Base-by-base conservation (phyloP, 1,140 invertebrate species). In the Drosophila tani region DNA sequence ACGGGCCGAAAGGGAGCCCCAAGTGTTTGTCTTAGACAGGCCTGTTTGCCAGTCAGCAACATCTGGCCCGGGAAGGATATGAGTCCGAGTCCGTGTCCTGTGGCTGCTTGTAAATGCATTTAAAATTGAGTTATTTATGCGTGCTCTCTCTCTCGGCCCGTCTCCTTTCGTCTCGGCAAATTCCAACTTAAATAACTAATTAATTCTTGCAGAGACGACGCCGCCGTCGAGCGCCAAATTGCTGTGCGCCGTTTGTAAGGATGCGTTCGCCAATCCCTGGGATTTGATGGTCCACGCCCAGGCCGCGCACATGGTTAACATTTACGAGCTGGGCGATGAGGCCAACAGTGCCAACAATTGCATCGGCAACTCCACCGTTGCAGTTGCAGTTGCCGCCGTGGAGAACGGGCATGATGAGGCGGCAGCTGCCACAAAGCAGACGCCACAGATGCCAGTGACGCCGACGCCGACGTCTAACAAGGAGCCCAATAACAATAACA, bases 281-380 rank as follows among this genome's bases (percentile, higher is more conserved):
- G 96, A 97, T 93, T 93, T 97, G 78, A 96, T 97, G 96, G 96
- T 96, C 17, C 96, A 96, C 91, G 96, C 96, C 66, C 96, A 97
- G 87, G 95, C 96, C 27, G 95, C 96, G 47, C 96, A 97, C 92
- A 96, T 96, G 96, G 94, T 96, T 91, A 96, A 96, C 93, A 96
- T 97, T 83, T 97, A 97, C 93, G 95, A 96, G 93, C 93, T 97
- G 69, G 95, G 95, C 69, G 84, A 92, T 93, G 81, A 93, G 79
- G 79, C 68, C 59, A 76, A 66, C 43, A 62, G 38, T 38, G 14
- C 9, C 38, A 74, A 50, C 58, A 75, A 56, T 21, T 35, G 60
- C 65, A 67, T 46, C 60, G 62, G n/a, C 60, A 76, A 49, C 70
- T 76, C 59, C 53, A 68, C 29, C 60, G 79, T 59, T 71, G 78